A percentile compares a stretch with the other conserved stretches of the same genome.
Evolutionary conservation across 2,797 vertebrate species (phyloP).

Genomic region (Anguilla megastoma): DNA sequence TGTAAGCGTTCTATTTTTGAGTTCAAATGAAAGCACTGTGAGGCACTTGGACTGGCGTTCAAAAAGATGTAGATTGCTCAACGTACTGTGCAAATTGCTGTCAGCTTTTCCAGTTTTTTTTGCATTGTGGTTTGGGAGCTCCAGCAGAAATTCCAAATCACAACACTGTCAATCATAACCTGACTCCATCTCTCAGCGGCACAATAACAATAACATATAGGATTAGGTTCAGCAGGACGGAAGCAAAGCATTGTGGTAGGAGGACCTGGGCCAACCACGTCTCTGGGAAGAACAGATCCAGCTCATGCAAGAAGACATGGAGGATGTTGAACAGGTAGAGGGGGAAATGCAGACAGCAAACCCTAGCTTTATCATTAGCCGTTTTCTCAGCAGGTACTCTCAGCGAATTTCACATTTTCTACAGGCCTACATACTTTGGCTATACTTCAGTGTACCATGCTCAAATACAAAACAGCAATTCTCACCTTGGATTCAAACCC

Average conservation of each 20-base stretch:
- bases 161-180: not conserved
- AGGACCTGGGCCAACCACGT: not conserved
- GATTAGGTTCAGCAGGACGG: not conserved
- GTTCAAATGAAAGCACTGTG: conserved; percentile 19
- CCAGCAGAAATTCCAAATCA: not conserved
- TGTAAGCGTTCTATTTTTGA: not conserved
- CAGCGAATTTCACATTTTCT: not conserved
- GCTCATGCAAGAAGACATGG: not conserved
- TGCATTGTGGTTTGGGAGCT: not conserved
- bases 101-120: not conserved
- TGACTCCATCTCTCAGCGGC: not conserved
- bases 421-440: not conserved
- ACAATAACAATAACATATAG: not conserved
- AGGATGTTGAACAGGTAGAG: not conserved
- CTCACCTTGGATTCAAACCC: not conserved
- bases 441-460: not conserved
- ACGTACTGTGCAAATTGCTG: conserved; percentile 5
- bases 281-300: not conserved
- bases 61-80: not conserved
- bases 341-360: not conserved
- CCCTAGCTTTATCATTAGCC: not conserved
- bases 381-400: not conserved
- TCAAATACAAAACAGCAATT: not conserved
- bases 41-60: conserved; percentile 6
- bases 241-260: not conserved